These are phyloP conservation scores for Neodon shergylaensis DNA, from an alignment of 2,113 vertebrate species.

Conservation along the genomic window DNA sequence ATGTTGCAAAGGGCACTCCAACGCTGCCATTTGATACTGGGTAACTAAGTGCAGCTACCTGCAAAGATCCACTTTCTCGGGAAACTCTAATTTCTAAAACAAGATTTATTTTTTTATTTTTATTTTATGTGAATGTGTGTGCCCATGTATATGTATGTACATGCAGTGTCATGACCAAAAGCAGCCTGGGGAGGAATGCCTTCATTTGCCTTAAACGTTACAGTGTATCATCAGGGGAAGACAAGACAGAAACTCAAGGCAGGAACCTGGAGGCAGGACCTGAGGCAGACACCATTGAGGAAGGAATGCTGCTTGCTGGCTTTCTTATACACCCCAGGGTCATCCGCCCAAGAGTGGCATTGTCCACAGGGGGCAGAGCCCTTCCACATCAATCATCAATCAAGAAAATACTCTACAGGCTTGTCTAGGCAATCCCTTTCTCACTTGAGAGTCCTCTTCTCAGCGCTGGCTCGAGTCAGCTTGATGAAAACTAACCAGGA, in stretches of 20 bases:
- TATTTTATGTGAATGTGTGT: not conserved
- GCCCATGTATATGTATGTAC: not conserved
- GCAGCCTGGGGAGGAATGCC: not conserved
- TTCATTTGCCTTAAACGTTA: not conserved
- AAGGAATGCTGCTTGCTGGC: not conserved
- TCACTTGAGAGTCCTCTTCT: not conserved
- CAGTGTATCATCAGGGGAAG: not conserved
- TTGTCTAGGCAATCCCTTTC: not conserved
- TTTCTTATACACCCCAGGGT: not conserved
- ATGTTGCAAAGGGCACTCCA: conserved; percentile 1
- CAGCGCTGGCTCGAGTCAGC: not conserved
- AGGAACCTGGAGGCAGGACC: not conserved
- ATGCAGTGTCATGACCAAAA: not conserved
- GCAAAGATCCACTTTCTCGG: not conserved
- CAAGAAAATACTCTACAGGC: not conserved
- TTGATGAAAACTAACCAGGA: not conserved
- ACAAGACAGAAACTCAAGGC: not conserved
- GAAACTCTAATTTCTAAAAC: not conserved
- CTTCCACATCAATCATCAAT: not conserved
- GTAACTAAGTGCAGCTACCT: not conserved
- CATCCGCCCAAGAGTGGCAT: not conserved
- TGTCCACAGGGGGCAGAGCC: not conserved
- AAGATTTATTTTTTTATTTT: not conserved
- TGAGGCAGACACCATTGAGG: not conserved
- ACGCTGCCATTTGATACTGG: not conserved